Evolutionary conservation across 2,797 vertebrate genomes (phyloP), one percentile per base, ranked within the genome.

Genomic region (Notoglanidium macrostoma): DNA sequence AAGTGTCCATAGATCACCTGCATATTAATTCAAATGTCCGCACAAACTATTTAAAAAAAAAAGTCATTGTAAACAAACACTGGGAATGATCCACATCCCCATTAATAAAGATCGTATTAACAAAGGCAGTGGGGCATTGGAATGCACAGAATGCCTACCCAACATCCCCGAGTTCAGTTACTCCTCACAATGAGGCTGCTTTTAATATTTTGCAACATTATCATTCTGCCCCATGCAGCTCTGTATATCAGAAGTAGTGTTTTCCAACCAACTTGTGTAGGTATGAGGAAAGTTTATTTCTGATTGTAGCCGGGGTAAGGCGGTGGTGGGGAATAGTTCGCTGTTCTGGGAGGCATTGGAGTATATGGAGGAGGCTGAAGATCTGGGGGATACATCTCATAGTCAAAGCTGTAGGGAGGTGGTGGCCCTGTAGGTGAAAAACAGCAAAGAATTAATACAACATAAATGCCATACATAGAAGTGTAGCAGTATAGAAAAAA

Each of bases 291-390:
- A 72, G 80, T 5, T 92, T 92, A 97, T 92, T 98, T 99, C 87
- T 93, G 93, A 89, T 93, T 93, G 90, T 92, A 96, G 74, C 97
- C 97, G 0, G 97, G 96, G 83, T 98, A 98, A 0, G 97, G 97
- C 88, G 97, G 97, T 1, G 97, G 97, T 0, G 97, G 96, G 2
- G 96, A 96, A 90, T 93, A 95, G 88, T 92, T 96, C 63, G 92
- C 90, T 0, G 93, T 92, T 82, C 88, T 87, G 86, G 96, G 94
- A 87, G 95, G 96, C 8, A 95, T 92, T 0, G 97, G 95, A 8
- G 96, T 97, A 86, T 98, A 98, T 0, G 96, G 96, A 10, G 97
- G 98, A 0, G 97, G 97, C 86, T 95, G 93, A 32, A 97, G 92
- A 15, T 94, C 90, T 8, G 94, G 88, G 32, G 95, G 93, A 80